phyloP scores from a whole-genome alignment of 2,888 invertebrate species.

The Neoitamus cyanurus region DNA sequence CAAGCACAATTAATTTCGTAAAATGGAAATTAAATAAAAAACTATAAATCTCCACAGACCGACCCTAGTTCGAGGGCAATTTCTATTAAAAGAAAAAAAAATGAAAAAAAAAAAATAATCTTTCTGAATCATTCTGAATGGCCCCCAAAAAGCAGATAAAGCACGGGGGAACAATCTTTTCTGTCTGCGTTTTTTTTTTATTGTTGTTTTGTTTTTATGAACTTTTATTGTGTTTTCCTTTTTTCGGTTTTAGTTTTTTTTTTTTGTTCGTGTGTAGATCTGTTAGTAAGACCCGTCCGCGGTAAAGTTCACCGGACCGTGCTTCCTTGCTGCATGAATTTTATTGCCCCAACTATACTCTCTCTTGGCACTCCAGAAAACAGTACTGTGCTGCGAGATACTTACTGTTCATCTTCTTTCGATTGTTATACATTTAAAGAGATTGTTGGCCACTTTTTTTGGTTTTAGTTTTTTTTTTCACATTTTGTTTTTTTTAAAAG shows the following conservation, averaged over 20 bases:
- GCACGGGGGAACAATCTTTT: background rate
- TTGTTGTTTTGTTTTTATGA: background rate
- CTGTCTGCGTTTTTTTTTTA: background rate
- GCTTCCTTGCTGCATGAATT: slow-evolving; percentile 33
- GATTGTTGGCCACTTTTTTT: background rate
- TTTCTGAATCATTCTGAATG: background rate
- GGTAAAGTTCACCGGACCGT: slow-evolving; percentile 37
- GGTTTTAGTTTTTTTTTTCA: background rate
- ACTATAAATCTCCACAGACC: too few species aligned
- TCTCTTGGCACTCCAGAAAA: background rate
- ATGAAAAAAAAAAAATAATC: background rate
- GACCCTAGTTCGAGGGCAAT: background rate
- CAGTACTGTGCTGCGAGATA: background rate
- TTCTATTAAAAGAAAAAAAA: background rate
- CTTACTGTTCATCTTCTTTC: slow-evolving; percentile 23
- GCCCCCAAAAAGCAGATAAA: background rate
- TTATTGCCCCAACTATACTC: slow-evolving; percentile 27
- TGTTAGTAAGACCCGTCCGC: background rate
- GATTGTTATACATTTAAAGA: slow-evolving; percentile 4
- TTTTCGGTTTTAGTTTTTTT: background rate
- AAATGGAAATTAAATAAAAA: background rate
- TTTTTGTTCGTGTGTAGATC: background rate
- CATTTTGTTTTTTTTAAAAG: background rate
- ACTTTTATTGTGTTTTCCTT: background rate
- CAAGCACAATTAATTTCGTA: background rate